Evolutionary conservation across 2,888 invertebrate species (phyloP).

Genomic region (Coelinius sp.): DNA sequence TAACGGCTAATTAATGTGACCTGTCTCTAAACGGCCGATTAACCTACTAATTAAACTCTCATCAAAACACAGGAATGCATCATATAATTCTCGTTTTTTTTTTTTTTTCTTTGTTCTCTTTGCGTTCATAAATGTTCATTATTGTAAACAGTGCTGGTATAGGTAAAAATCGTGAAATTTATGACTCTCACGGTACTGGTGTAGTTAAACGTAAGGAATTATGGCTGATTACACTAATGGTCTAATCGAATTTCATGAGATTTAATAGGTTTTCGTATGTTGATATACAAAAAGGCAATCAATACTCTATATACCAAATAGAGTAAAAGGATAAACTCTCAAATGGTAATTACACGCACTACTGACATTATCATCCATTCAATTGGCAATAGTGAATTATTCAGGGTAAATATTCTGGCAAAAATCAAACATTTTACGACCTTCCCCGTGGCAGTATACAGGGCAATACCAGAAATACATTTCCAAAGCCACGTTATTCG

Average conservation of each 20-base stretch:
- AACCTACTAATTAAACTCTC: conserved; percentile 11
- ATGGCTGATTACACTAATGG: conserved; percentile 8
- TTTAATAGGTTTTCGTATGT: conserved; percentile 9
- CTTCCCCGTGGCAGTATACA: no score
- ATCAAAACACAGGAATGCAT: conserved; percentile 1
- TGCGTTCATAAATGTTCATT: not conserved
- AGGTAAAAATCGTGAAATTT: not conserved
- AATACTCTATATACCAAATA: not conserved
- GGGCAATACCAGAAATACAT: not conserved
- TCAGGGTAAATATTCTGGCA: not conserved
- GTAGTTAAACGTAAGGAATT: not conserved
- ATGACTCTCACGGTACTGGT: not conserved
- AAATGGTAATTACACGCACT: conserved; percentile 24
- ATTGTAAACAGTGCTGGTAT: conserved; percentile 5
- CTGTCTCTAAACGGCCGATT: conserved; percentile 2
- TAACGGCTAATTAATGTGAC: conserved; percentile 8
- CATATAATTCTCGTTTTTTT: not conserved
- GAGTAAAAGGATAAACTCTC: not conserved
- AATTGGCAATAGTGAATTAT: conserved; percentile 12
- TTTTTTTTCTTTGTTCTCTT: not conserved
- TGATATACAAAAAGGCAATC: conserved; percentile 2
- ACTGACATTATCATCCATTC: conserved; percentile 5
- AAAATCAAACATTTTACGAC: conserved; percentile 17
- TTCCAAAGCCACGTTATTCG: conserved; percentile 30
- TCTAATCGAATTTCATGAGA: conserved; percentile 7